phyloP scores from a whole-genome alignment of 2,888 invertebrate genomes.

The Escarpia spicata region DNA sequence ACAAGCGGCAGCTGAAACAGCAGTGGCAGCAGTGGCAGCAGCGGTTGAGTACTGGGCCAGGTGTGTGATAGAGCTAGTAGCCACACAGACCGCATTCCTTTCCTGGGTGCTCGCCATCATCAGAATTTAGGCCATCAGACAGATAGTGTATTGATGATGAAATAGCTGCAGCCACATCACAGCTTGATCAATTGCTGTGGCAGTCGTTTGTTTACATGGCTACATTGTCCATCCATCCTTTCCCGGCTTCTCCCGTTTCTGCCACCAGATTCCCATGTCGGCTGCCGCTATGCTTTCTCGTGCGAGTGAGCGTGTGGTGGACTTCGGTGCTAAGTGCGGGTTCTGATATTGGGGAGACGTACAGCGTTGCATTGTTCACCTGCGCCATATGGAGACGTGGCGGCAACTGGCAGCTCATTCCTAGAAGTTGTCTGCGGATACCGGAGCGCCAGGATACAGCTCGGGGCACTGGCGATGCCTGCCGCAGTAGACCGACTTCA shows the following conservation, averaged over 20 bases:
- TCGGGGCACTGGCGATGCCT: not conserved
- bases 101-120: conserved; percentile 6
- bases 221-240: conserved; percentile 25
- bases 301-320: not conserved
- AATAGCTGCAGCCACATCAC: conserved; percentile 20
- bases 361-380: conserved; percentile 21
- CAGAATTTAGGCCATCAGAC: conserved; percentile 22
- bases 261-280: conserved; percentile 18
- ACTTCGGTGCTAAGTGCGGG: not conserved
- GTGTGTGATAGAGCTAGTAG: conserved; percentile 21
- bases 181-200: conserved; percentile 18
- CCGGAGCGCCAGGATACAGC: conserved; percentile 19
- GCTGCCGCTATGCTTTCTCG: not conserved
- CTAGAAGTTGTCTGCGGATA: conserved; percentile 23
- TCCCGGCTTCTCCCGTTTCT: conserved; percentile 6
- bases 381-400: conserved; percentile 20
- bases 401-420: conserved; percentile 19
- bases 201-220: conserved; percentile 24
- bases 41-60: conserved; percentile 19
- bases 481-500: conserved; percentile 21
- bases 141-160: conserved; percentile 23
- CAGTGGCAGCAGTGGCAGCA: conserved; percentile 13
- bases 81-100: conserved; percentile 24
- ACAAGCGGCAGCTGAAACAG: conserved; percentile 22
- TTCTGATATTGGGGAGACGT: conserved; percentile 1